phyloP scores from a whole-genome alignment of 2,888 invertebrate species.

The Cyclophora punctaria region DNA sequence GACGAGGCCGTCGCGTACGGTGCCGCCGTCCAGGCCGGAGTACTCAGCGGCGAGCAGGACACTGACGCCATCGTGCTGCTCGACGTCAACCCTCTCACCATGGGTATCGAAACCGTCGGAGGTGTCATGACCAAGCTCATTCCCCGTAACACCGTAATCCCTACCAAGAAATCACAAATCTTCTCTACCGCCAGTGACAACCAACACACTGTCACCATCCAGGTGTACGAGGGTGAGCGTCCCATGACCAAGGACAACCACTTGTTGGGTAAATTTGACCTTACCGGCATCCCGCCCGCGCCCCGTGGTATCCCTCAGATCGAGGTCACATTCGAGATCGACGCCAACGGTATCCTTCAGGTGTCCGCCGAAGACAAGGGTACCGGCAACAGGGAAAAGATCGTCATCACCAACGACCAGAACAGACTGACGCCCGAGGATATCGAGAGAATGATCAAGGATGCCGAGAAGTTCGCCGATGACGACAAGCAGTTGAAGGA shows the following conservation, averaged over 20 bases:
- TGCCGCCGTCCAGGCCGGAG: slow-evolving; percentile 98
- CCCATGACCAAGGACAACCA: slow-evolving; percentile 99
- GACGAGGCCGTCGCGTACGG: slow-evolving; percentile 99
- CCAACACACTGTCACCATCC: slow-evolving; percentile 99
- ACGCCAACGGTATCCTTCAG: slow-evolving; percentile 95
- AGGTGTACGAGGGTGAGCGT: slow-evolving; percentile 98
- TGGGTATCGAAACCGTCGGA: slow-evolving; percentile 99
- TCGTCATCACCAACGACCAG: slow-evolving; percentile 98
- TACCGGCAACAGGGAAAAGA: slow-evolving; percentile 98
- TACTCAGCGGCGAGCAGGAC: slow-evolving; percentile 97
- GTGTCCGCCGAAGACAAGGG: slow-evolving; percentile 99
- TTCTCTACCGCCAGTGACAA: slow-evolving; percentile 99
- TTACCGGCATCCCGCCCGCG: slow-evolving; percentile 97
- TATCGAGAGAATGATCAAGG: slow-evolving; percentile 99
- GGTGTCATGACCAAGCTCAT: slow-evolving; percentile 99
- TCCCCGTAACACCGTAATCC: slow-evolving; percentile 98
- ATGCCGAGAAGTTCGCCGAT: slow-evolving; percentile 98
- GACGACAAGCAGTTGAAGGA: slow-evolving; percentile 98
- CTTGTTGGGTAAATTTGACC: slow-evolving; percentile 97
- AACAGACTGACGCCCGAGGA: slow-evolving; percentile 98
- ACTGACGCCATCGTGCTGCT: slow-evolving; percentile 96
- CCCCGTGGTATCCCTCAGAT: slow-evolving; percentile 95
- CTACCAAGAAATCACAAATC: slow-evolving; percentile 99
- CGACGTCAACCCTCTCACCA: slow-evolving; percentile 98
- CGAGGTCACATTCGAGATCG: slow-evolving; percentile 95